These are phyloP conservation scores for Pseudobourletiella spinata DNA, from an alignment of 1,140 invertebrate species.

Conservation along the genomic window DNA sequence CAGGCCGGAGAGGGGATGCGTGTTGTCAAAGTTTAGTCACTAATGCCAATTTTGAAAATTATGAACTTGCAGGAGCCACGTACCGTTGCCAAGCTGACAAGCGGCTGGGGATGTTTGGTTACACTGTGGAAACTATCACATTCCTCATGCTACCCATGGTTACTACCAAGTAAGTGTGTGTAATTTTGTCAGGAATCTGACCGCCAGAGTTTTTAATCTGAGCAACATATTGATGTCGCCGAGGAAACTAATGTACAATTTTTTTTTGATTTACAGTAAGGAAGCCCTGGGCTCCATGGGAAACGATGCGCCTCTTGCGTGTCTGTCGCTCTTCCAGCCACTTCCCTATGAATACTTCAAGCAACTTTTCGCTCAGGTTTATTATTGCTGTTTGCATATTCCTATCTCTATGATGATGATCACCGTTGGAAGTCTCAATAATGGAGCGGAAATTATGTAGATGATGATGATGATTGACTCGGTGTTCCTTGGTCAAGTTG, in stretches of 20 bases:
- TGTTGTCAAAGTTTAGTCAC: background rate
- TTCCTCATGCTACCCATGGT: slow-evolving; percentile 81
- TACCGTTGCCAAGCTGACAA: slow-evolving; percentile 53
- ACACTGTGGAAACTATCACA: slow-evolving; percentile 90
- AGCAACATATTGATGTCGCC: no score
- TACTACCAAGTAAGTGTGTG: slow-evolving; percentile 70
- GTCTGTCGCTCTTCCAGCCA: slow-evolving; percentile 88
- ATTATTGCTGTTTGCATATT: no score
- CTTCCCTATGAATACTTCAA: slow-evolving; percentile 97
- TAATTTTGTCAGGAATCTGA: background rate
- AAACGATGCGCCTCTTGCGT: slow-evolving; percentile 94
- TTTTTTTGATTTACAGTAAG: no score
- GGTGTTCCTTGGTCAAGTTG: no score
- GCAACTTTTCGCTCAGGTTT: slow-evolving; percentile 92
- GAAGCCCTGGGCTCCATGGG: slow-evolving; percentile 99
- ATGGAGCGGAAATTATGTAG: no score
- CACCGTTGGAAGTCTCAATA: no score
- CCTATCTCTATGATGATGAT: no score
- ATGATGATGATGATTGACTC: no score
- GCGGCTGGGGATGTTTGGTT: slow-evolving; percentile 81
- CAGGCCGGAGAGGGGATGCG: no score
- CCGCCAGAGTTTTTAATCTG: no score
- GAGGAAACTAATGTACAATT: no score
- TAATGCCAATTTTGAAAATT: background rate
- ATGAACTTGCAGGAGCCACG: slow-evolving; percentile 6